These are phyloP conservation scores for Boloria euphrosyne DNA, from an alignment of 2,888 invertebrate species.

Conservation along the genomic window DNA sequence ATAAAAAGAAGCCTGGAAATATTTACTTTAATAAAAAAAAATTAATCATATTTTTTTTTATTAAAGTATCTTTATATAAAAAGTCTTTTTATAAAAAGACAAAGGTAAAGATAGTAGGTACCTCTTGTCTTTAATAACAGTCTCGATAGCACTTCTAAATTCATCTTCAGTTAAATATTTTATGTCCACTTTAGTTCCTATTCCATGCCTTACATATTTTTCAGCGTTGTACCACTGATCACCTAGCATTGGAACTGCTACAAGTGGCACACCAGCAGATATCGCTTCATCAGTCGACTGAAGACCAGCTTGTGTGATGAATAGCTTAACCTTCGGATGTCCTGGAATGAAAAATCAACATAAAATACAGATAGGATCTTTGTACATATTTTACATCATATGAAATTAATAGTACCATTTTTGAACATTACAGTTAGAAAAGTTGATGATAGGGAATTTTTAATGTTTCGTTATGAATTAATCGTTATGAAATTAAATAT, in stretches of 20 bases:
- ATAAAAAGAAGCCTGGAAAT: background rate
- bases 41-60: too few relatives aligned
- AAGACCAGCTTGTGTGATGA: constrained; percentile 67
- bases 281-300: constrained; percentile 70
- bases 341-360: constrained; percentile 37
- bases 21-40: too few relatives aligned
- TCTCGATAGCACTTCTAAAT: constrained; percentile 46
- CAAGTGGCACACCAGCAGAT: constrained; percentile 57
- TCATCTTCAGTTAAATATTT: constrained; percentile 46
- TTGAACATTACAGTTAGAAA: too few relatives aligned
- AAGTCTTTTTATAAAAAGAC: too few relatives aligned
- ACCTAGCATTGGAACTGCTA: constrained; percentile 61
- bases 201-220: constrained; percentile 49
- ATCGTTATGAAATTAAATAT: too few relatives aligned
- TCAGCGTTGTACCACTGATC: constrained; percentile 64
- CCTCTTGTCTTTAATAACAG: constrained; percentile 46
- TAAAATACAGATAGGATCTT: too few relatives aligned
- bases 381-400: too few relatives aligned
- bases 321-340: constrained; percentile 66
- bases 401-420: too few relatives aligned
- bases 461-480: too few relatives aligned
- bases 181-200: constrained; percentile 54
- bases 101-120: constrained; percentile 28
- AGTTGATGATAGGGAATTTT: too few relatives aligned
- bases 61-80: too few relatives aligned